These are phyloP conservation scores for Diorhabda carinulata DNA, from an alignment of 1,140 invertebrate species.

Conservation along the genomic window DNA sequence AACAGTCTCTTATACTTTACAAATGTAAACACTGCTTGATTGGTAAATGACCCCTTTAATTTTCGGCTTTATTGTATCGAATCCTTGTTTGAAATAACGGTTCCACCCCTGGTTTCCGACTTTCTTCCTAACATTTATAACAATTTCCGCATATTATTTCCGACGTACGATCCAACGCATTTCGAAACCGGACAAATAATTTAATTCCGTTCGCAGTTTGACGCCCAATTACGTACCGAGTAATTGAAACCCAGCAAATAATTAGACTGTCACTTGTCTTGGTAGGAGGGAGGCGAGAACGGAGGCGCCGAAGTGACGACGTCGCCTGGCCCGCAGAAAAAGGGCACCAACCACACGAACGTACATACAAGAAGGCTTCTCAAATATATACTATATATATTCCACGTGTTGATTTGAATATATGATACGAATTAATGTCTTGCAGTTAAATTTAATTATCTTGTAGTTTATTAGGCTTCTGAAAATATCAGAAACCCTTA, in stretches of 20 bases:
- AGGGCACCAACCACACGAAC: neutral
- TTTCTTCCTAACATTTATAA: constrained; percentile 26
- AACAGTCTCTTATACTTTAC: too few species aligned
- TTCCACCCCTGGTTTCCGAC: neutral
- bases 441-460: too few species aligned
- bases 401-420: too few species aligned
- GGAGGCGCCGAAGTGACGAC: constrained; percentile 10
- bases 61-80: too few species aligned
- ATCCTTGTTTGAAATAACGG: too few species aligned
- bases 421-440: too few species aligned
- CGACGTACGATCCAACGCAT: constrained; percentile 11
- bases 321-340: constrained; percentile 29
- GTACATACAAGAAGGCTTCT: neutral
- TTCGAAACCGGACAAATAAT: constrained; percentile 46
- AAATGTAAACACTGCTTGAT: too few species aligned
- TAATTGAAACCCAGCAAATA: constrained; percentile 47
- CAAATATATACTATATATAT: neutral
- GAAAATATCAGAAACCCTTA: too few species aligned
- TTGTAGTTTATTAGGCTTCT: too few species aligned
- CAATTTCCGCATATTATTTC: constrained; percentile 35
- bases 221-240: constrained; percentile 44
- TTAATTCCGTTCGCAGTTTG: constrained; percentile 47
- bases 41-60: too few species aligned
- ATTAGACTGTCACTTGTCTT: constrained; percentile 46
- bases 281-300: constrained; percentile 30